Conservation (phyloP, 2,888 invertebrate genomes). For the Agriopis marginaria region DNA sequence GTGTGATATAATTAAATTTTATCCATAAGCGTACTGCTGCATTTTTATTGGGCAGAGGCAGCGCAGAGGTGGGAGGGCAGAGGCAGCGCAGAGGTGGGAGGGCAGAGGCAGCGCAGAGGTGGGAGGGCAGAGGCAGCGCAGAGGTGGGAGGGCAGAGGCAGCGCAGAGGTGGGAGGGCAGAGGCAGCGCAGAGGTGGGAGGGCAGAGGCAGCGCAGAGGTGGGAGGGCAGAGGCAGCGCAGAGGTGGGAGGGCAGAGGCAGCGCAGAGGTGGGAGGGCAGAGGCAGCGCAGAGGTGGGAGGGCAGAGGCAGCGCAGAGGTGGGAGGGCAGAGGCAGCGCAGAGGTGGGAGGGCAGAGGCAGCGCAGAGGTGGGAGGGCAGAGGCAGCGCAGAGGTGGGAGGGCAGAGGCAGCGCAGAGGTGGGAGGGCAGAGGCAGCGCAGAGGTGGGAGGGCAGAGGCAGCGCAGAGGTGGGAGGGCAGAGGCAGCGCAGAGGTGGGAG, state of each 20-base stretch:
- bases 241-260: too few relatives aligned
- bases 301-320: background rate
- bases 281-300: too few relatives aligned
- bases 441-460: too few relatives aligned
- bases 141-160: background rate
- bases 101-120: background rate
- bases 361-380: background rate
- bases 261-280: too few relatives aligned
- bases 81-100: background rate
- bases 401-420: too few relatives aligned
- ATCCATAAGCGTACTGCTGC: conserved; percentile 47
- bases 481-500: too few relatives aligned
- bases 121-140: background rate
- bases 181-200: background rate
- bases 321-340: background rate
- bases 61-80: background rate
- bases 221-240: too few relatives aligned
- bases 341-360: background rate
- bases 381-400: too few relatives aligned
- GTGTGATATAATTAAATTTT: conserved; percentile 60
- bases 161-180: background rate
- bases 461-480: too few relatives aligned
- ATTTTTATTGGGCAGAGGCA: background rate
- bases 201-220: too few relatives aligned
- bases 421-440: too few relatives aligned